Conservation (phyloP, 2,113 vertebrate genomes). For the Gnathochromis pfefferi region DNA sequence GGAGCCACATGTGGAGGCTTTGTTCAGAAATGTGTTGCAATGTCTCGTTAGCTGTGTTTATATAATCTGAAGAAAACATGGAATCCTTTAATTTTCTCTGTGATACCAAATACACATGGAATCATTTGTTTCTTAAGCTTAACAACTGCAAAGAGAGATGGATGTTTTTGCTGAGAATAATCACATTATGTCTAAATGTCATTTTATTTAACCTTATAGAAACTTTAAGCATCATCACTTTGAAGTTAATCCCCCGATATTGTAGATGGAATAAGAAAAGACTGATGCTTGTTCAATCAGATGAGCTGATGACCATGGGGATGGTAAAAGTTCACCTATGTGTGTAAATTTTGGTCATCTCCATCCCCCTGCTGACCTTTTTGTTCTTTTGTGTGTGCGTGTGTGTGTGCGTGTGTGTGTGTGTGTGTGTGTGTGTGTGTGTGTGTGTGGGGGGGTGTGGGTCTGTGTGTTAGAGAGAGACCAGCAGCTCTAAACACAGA, state of each 20-base stretch:
- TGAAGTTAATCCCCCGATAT: not conserved
- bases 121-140: not conserved
- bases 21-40: slow-evolving; percentile 2
- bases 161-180: not conserved
- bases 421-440: not conserved
- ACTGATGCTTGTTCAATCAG: not conserved
- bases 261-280: not conserved
- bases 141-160: not conserved
- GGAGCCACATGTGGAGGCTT: not conserved
- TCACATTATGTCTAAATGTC: not conserved
- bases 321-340: not conserved
- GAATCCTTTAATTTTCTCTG: not conserved
- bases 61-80: not conserved
- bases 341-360: not conserved
- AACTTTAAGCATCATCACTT: not conserved
- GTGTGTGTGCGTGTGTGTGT: not conserved
- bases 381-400: not conserved
- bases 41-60: not conserved
- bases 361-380: not conserved
- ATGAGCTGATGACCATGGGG: not conserved
- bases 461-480: not conserved
- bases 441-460: too few relatives aligned
- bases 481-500: not conserved
- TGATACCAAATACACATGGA: not conserved
- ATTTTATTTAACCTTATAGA: not conserved